Evolutionary conservation across 2,797 vertebrate genomes (phyloP).

Genomic region (Fundulus diaphanus): DNA sequence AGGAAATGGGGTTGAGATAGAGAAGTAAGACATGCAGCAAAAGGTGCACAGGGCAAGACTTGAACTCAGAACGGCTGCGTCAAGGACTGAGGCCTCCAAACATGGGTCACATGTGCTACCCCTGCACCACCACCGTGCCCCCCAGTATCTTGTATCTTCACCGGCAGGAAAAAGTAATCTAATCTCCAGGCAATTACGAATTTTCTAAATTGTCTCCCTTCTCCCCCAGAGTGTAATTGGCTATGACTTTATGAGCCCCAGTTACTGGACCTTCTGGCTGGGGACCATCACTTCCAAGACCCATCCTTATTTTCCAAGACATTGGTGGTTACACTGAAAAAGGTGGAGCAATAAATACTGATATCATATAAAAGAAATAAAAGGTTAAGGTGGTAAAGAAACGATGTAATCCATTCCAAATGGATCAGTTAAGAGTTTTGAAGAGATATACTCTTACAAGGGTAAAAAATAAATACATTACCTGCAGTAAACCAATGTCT

Average conservation of each 20-base stretch:
- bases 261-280: constrained; percentile 74
- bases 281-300: constrained; percentile 56
- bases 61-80: too few species aligned
- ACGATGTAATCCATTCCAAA: not conserved
- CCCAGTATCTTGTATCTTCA: constrained; percentile 80
- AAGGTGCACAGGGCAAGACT: too few species aligned
- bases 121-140: too few species aligned
- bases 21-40: too few species aligned
- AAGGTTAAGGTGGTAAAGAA: not conserved
- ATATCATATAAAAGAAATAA: not conserved
- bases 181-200: constrained; percentile 84
- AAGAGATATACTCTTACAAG: not conserved
- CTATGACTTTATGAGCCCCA: constrained; percentile 88
- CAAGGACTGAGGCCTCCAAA: too few species aligned
- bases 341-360: not conserved
- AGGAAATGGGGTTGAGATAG: too few species aligned
- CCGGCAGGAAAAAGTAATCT: constrained; percentile 88
- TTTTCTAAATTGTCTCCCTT: constrained; percentile 92
- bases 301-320: constrained; percentile 61
- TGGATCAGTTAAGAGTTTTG: not conserved
- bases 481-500: not conserved
- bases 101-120: too few species aligned
- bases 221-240: constrained; percentile 84
- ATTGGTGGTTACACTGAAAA: constrained; percentile 22
- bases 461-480: not conserved